A percentile compares a stretch with the other conserved stretches of the same genome.
phyloP scores from a whole-genome alignment of 2,888 invertebrate genomes.

The Tanaodytes sp. region DNA sequence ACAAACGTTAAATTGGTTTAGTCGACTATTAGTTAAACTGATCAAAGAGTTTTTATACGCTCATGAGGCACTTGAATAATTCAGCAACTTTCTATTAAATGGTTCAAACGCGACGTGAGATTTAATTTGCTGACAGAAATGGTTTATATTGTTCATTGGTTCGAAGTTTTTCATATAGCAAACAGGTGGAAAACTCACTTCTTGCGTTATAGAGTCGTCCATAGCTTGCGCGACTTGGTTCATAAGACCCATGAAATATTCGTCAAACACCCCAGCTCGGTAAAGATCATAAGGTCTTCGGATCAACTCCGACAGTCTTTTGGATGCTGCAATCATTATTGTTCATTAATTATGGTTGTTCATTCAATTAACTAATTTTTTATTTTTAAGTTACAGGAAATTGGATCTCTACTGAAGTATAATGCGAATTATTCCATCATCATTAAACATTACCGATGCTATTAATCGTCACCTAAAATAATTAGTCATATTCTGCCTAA shows the following conservation, averaged over 20 bases:
- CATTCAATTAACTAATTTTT: not conserved
- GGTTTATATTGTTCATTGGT: slow-evolving; percentile 28
- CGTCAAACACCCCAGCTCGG: slow-evolving; percentile 90
- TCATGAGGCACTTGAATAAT: slow-evolving; percentile 24
- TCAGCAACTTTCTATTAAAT: slow-evolving; percentile 44
- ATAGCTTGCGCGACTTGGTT: slow-evolving; percentile 96
- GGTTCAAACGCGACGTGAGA: slow-evolving; percentile 9
- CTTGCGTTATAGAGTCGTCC: slow-evolving; percentile 91
- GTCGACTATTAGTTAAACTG: too few species aligned
- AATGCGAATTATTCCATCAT: too few species aligned
- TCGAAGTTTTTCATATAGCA: slow-evolving; percentile 11
- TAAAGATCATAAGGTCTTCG: slow-evolving; percentile 92
- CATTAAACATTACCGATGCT: too few species aligned
- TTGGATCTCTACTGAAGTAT: too few species aligned
- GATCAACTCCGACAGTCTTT: slow-evolving; percentile 89
- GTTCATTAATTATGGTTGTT: not conserved
- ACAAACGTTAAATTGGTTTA: too few species aligned
- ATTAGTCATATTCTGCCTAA: too few species aligned
- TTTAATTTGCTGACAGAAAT: slow-evolving; percentile 33
- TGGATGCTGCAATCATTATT: slow-evolving; percentile 80
- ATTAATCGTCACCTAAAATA: too few species aligned
- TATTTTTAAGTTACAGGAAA: too few species aligned
- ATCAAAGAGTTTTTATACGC: too few species aligned
- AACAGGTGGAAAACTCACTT: slow-evolving; percentile 66
- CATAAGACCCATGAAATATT: slow-evolving; percentile 93